phyloP scores from a whole-genome alignment of 1,140 invertebrate species.

The Adoxophyes honmai region DNA sequence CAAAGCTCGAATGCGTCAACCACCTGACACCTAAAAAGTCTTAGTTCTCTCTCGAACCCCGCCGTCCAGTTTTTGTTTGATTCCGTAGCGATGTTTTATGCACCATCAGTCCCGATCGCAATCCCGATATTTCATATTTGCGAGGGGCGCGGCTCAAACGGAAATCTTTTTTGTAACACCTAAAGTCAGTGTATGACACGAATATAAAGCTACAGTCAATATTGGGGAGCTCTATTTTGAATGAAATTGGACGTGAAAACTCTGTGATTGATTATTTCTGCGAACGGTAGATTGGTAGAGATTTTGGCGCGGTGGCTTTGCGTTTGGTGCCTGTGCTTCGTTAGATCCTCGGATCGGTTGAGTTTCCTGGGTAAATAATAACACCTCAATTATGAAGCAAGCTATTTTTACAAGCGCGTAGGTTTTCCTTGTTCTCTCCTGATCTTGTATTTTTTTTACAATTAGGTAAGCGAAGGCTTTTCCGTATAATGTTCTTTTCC shows the following conservation, averaged over 20 bases:
- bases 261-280: conserved; percentile 11
- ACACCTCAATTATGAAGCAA: no score
- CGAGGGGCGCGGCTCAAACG: conserved; percentile 23
- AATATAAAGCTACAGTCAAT: conserved; percentile 36
- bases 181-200: conserved; percentile 25
- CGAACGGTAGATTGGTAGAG: no score
- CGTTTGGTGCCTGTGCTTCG: no score
- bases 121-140: conserved; percentile 53
- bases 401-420: no score
- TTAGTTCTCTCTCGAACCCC: conserved; percentile 23
- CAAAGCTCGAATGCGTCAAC: no score
- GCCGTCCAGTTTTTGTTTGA: conserved; percentile 40
- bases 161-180: conserved; percentile 18
- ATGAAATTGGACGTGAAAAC: conserved; percentile 27
- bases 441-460: no score
- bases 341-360: no score
- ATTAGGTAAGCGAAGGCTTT: no score
- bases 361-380: no score
- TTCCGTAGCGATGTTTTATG: conserved; percentile 52
- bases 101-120: conserved; percentile 50
- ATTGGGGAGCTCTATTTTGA: conserved; percentile 17
- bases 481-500: no score
- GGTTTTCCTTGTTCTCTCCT: no score
- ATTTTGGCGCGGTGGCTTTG: no score
- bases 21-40: not conserved